Evolutionary conservation across 2,888 invertebrate species (phyloP).

Genomic region (Apamea anceps): DNA sequence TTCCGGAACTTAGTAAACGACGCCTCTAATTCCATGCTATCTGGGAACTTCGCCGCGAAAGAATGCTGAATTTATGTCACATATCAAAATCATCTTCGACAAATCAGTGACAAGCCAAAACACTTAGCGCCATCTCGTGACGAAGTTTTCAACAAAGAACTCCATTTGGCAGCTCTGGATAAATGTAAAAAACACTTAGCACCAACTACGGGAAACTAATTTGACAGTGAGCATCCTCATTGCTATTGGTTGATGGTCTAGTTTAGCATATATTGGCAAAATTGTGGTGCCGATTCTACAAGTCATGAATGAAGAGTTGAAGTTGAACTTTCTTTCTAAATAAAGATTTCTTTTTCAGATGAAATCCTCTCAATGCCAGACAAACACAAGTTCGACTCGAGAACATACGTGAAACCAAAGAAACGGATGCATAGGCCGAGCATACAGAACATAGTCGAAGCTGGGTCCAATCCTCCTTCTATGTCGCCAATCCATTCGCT

Average conservation of each 20-base stretch:
- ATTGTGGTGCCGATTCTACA: background rate
- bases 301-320: background rate
- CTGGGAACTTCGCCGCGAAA: background rate
- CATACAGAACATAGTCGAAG: constrained; percentile 89
- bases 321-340: background rate
- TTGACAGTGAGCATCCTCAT: background rate
- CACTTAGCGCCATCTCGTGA: background rate
- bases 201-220: background rate
- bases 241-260: background rate
- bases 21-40: too few species aligned
- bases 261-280: background rate
- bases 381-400: constrained; percentile 91
- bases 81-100: background rate
- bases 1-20: background rate
- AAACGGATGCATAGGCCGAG: constrained; percentile 90
- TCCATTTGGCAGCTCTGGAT: background rate
- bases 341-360: constrained; percentile 74
- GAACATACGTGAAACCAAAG: constrained; percentile 93
- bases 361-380: constrained; percentile 81
- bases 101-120: background rate
- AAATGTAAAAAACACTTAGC: background rate
- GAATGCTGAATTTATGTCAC: background rate
- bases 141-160: background rate
- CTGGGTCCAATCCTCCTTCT: constrained; percentile 77
- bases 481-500: constrained; percentile 75